Evolutionary conservation across 2,888 invertebrate genomes (phyloP), one percentile per base, ranked within the genome.

Genomic region (Hololepta plana): DNA sequence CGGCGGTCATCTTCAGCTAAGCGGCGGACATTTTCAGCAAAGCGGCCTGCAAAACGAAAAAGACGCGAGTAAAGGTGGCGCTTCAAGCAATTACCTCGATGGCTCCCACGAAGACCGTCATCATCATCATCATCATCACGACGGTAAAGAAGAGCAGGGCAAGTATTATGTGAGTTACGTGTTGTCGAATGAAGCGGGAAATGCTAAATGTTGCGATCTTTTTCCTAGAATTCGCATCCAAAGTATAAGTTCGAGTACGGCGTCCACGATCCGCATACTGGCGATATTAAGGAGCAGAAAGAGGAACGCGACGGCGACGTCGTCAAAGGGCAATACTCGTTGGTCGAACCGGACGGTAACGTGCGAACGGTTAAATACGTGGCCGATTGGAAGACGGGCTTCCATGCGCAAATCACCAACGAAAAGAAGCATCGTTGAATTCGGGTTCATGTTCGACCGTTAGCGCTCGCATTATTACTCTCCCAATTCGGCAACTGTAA

Each of bases 351-450:
- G 23, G 75, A 76, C 55, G 76, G 76, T 29, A 72, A 72, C 34
- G 70, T 75, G 29, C 63, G 76, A 36, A 76, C 73, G 2, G 76
- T 77, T 30, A 64, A 72, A 53, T 77, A 77, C 53, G 64, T 70
- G 29, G 76, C 76, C 29, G 76, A 77, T 49, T 76, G 75, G 75
- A 68, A 74, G 51, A 74, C 71, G 39, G 76, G 76, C 43, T 77
- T 77, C 60, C 74, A 75, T 49, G 76, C 76, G 32, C 60, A 67
- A 45, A 72, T 76, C 24, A 66, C 62, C 50, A 73, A 74, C 51
- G 44, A 47, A 2, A 50, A 51, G 26, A 36, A 34, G 10, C 22
- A 27, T 9, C n/a, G n/a, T 17, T 17, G n/a, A n/a, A n/a, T n/a
- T n/a, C n/a, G n/a, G n/a, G n/a, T n/a, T n/a, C n/a, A n/a, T n/a